These are phyloP conservation scores for Pomatostomus ruficeps DNA, from an alignment of 2,113 vertebrate genomes.

Conservation along the genomic window DNA sequence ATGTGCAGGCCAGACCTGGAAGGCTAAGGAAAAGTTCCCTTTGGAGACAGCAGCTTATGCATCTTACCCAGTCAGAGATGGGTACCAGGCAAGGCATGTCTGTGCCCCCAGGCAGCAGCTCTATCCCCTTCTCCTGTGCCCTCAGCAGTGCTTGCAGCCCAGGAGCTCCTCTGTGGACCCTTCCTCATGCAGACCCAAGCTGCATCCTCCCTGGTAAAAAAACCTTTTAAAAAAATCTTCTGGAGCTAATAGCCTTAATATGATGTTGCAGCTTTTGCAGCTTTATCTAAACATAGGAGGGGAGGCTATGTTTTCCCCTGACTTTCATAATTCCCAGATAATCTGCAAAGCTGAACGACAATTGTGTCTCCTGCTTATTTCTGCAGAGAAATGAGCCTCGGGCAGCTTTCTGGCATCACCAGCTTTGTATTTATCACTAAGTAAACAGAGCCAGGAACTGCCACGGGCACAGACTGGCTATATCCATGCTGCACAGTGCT, in stretches of 20 bases:
- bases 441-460: background rate
- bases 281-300: background rate
- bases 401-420: background rate
- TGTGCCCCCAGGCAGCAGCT: background rate
- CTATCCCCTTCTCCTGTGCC: background rate
- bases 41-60: background rate
- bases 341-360: background rate
- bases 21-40: background rate
- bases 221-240: background rate
- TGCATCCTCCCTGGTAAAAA: background rate
- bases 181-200: background rate
- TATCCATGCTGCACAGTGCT: background rate
- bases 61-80: background rate
- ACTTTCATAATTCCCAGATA: background rate
- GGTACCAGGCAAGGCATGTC: background rate
- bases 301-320: background rate
- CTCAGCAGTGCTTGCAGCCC: background rate
- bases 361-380: background rate
- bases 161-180: background rate
- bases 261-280: background rate
- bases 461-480: background rate
- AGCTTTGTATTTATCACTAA: background rate
- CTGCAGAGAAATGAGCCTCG: background rate
- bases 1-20: background rate
- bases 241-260: background rate